A percentile compares a stretch with the other conserved stretches of the same genome.
These are phyloP conservation scores for Acanthurus tractus DNA, from an alignment of 2,797 vertebrate species.

Conservation along the genomic window DNA sequence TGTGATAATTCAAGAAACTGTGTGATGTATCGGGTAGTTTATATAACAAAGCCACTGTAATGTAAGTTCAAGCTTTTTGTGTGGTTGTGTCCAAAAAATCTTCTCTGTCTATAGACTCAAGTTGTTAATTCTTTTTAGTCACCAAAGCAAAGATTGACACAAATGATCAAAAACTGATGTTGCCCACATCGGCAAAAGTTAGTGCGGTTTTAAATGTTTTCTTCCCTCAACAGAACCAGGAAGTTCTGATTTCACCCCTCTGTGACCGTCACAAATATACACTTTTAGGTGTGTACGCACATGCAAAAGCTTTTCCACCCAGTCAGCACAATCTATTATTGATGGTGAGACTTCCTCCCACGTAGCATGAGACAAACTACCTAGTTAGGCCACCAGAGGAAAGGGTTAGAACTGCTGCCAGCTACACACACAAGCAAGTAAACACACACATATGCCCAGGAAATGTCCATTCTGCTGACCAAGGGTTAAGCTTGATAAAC, in stretches of 20 bases:
- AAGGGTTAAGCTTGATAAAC: constrained; percentile 52
- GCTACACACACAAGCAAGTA: constrained; percentile 20
- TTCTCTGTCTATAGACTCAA: no score
- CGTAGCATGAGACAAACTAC: constrained; percentile 66
- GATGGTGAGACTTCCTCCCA: constrained; percentile 74
- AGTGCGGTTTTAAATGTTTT: neutral
- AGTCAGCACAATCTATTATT: constrained; percentile 77
- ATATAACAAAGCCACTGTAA: no score
- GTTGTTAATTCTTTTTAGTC: no score
- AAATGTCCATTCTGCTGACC: constrained; percentile 65
- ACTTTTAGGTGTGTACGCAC: constrained; percentile 3
- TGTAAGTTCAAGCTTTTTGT: no score
- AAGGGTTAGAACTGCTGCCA: constrained; percentile 54
- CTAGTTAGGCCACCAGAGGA: constrained; percentile 43
- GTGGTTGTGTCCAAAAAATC: no score
- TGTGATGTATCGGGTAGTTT: no score
- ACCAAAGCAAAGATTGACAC: no score
- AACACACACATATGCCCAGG: constrained; percentile 49
- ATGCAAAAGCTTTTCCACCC: constrained; percentile 48
- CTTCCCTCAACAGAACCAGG: neutral
- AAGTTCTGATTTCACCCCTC: constrained; percentile 7
- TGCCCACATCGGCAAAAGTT: neutral
- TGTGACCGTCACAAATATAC: constrained; percentile 5
- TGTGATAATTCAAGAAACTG: no score
- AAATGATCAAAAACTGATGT: no score